Evolutionary conservation across 1,140 invertebrate genomes (phyloP), one percentile per base, ranked within the genome.

Genomic region (Eufriesea mexicana): DNA sequence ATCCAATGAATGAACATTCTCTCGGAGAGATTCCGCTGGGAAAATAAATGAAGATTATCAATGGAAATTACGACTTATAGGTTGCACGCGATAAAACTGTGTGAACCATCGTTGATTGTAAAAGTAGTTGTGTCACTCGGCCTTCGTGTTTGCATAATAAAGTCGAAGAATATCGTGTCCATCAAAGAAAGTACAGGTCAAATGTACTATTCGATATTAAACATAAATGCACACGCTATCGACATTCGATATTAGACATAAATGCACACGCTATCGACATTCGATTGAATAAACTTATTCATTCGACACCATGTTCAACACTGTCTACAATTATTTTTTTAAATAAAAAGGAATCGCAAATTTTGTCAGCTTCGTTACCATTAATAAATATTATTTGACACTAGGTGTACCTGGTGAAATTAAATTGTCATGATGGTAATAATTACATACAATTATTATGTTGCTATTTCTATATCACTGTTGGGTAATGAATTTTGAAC

Each of bases 51-150:
- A 57, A 57, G 18, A 5, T 9, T 25, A n/a, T 42, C 42, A 57
- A 59, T 78, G 51, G 64, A 64, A 76, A 64, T 28, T 35, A 25
- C 5, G 74, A 10, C 23, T 67, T 80, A 28, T 18, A 54, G 20
- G 20, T 47, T 51, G 49, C 70, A 61, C n/a, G 57, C 23, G 35
- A 57, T 49, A 55, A 23, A 51, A 23, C 14, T 28, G 25, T 73
- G 62, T 86, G 85, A 86, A 54, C 85, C 85, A 86, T 45, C 72
- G 18, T 10, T 49, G n/a, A 86, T 67, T 86, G 82, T 61, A 79
- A 79, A 75, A 71, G 42, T 55, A 45, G 25, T 79, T 57, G 62
- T 73, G 79, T 77, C 70, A 79, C 61, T 86, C 47, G 66, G 16
- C 12, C 23, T 18, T 61, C 62, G 62, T 49, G 55, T 57, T 62